These are phyloP conservation scores for Arvicanthis niloticus DNA, from an alignment of 2,113 vertebrate species.

Conservation along the genomic window DNA sequence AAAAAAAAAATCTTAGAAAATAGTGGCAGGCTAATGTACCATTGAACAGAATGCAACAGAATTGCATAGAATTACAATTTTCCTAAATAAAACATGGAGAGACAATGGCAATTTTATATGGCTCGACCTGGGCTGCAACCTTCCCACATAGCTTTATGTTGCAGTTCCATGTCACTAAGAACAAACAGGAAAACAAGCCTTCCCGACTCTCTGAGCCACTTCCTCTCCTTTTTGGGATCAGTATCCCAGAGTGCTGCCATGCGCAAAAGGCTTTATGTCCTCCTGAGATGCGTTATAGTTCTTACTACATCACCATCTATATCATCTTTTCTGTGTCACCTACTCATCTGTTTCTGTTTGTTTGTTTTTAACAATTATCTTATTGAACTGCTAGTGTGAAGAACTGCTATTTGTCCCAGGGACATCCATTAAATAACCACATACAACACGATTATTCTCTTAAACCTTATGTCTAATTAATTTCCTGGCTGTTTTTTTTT, in stretches of 20 bases:
- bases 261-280: fast-evolving
- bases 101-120: not conserved
- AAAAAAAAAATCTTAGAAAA: not conserved
- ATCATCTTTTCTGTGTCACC: not conserved
- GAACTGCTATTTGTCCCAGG: not conserved
- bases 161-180: not conserved
- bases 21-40: not conserved
- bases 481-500: not conserved
- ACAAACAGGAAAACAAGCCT: not conserved
- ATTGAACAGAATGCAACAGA: constrained; percentile 38
- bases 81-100: not conserved
- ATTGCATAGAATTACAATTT: not conserved
- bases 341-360: not conserved
- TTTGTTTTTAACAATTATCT: constrained; percentile 20
- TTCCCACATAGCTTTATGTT: not conserved
- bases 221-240: not conserved
- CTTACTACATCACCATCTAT: not conserved
- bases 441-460: not conserved
- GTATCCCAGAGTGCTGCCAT: not conserved
- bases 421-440: not conserved
- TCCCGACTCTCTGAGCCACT: too few relatives aligned
- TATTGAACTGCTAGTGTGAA: not conserved
- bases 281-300: not conserved
- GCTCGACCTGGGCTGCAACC: not conserved
- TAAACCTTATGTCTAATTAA: not conserved